Conservation (phyloP, 2,888 invertebrate species). For the Orchesella flavescens region DNA sequence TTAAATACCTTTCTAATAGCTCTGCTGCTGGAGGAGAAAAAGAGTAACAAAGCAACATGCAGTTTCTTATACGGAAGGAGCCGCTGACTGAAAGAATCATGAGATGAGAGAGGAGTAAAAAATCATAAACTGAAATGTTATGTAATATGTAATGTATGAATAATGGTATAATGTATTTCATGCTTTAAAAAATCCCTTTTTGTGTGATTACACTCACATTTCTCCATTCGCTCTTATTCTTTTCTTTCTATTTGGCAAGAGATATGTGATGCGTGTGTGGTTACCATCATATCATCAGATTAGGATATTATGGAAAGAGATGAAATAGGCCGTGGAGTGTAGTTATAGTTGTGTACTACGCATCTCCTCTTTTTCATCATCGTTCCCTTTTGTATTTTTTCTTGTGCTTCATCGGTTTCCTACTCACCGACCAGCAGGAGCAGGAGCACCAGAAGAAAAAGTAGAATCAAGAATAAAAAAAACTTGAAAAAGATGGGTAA, state of each 20-base stretch:
- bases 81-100: slow-evolving; percentile 30
- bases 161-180: slow-evolving; percentile 14
- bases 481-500: neutral
- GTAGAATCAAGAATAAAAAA: neutral
- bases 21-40: neutral
- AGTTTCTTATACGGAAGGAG: slow-evolving; percentile 10
- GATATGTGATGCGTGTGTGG: neutral
- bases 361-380: neutral
- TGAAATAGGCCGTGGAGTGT: neutral
- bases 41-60: neutral
- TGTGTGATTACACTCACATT: neutral
- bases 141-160: neutral
- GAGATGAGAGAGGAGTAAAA: neutral
- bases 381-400: neutral
- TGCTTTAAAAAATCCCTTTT: slow-evolving; percentile 17
- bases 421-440: neutral
- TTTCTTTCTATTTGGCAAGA: slow-evolving; percentile 3
- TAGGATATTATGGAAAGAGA: neutral
- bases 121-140: neutral
- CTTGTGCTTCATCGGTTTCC: neutral
- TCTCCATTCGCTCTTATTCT: neutral
- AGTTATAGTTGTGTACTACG: too few relatives aligned
- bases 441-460: neutral
- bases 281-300: neutral
- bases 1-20: slow-evolving; percentile 49